A percentile compares a stretch with the other conserved stretches of the same genome.
phyloP scores from a whole-genome alignment of 2,888 invertebrate species.

The Agrochola circellaris region DNA sequence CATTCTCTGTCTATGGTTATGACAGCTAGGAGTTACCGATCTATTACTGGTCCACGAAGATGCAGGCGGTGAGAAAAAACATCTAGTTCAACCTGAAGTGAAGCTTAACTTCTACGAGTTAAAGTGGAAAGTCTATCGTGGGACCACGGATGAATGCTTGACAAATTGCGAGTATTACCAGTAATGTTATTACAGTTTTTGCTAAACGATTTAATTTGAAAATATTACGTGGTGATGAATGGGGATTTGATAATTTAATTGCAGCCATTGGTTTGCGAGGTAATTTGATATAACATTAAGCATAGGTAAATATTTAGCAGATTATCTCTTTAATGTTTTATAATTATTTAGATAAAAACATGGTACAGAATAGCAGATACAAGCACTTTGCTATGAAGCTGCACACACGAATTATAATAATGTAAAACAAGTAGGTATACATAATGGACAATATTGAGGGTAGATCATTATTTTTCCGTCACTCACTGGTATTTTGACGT shows the following conservation, averaged over 20 bases:
- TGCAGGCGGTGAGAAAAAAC: constrained; percentile 5
- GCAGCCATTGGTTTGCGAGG: constrained; percentile 8
- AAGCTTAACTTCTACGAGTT: not conserved
- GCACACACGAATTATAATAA: not conserved
- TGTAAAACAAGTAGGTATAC: not conserved
- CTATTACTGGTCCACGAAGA: constrained; percentile 25
- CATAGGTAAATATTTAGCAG: not conserved
- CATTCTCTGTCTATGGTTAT: not conserved
- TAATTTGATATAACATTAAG: not conserved
- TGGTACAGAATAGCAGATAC: not conserved
- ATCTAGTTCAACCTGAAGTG: not conserved
- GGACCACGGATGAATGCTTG: constrained; percentile 15
- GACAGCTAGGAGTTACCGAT: constrained; percentile 31
- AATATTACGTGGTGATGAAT: constrained; percentile 34
- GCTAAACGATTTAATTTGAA: constrained; percentile 16
- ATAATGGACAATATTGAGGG: not conserved
- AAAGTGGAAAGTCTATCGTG: constrained; percentile 11
- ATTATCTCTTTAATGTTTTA: not conserved
- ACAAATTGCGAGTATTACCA: constrained; percentile 33
- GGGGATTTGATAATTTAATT: constrained; percentile 7
- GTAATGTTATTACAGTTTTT: constrained; percentile 45
- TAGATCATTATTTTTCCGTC: not conserved
- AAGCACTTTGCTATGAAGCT: not conserved
- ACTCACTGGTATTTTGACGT: no score
- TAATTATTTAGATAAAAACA: not conserved